Evolutionary conservation across 2,113 vertebrate genomes (phyloP).

Genomic region (Lepidothrix coronata): DNA sequence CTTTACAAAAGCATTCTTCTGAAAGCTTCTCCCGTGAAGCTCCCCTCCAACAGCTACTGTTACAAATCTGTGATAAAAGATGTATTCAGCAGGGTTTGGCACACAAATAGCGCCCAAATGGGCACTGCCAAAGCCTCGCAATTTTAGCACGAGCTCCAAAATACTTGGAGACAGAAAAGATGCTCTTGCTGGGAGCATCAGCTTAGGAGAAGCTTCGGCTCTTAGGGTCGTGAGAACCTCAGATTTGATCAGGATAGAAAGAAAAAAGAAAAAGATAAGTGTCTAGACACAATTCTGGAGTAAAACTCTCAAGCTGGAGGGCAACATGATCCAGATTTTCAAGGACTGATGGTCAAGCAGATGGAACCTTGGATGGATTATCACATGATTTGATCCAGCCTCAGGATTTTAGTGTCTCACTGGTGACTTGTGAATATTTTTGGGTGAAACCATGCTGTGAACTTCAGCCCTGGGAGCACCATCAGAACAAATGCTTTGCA

Average conservation of each 20-base stretch:
- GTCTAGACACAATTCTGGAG: background rate
- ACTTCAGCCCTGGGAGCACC: background rate
- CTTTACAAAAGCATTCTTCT: conserved; percentile 26
- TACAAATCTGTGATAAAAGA: conserved; percentile 53
- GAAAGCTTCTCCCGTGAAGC: background rate
- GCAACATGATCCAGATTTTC: background rate
- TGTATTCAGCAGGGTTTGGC: conserved; percentile 45
- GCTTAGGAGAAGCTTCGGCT: background rate
- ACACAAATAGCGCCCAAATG: background rate
- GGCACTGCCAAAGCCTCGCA: background rate
- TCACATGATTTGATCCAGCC: background rate
- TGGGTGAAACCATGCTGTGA: fast-evolving
- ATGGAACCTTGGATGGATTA: background rate
- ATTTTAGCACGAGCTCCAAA: background rate
- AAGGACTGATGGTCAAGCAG: background rate
- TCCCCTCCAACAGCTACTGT: conserved; percentile 24
- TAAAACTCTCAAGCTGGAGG: background rate
- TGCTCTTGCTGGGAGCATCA: background rate
- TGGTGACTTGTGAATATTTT: background rate
- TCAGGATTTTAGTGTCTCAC: background rate
- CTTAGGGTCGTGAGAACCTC: background rate
- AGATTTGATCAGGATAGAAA: background rate
- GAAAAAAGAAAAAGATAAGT: background rate
- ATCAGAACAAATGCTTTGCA: background rate
- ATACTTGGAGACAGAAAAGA: background rate